Percentiles rank a stretch among this genome's conserved stretches.
Conservation (phyloP, 1,140 invertebrate species). For the Physella acuta region DNA sequence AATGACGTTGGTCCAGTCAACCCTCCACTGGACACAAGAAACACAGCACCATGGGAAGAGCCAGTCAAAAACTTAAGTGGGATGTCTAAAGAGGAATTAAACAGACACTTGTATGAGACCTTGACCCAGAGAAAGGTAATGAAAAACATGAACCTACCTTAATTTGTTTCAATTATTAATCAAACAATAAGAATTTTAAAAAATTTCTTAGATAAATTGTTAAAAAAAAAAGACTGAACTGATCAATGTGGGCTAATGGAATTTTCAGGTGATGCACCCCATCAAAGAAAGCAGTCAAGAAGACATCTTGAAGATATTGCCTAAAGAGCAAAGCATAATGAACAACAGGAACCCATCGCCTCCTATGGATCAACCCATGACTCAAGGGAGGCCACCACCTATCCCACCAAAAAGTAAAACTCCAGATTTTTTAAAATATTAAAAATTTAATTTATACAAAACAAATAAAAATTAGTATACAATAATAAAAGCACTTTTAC, state of each 20-base stretch:
- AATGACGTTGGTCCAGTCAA: no score
- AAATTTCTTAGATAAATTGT: no score
- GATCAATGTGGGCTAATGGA: no score
- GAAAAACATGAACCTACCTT: background rate
- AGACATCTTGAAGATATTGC: slow-evolving; percentile 28
- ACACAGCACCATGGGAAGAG: background rate
- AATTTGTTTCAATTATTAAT: no score
- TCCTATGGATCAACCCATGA: background rate
- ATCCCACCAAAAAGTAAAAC: slow-evolving; percentile 35
- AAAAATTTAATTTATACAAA: background rate
- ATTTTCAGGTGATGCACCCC: slow-evolving; percentile 31
- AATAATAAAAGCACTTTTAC: background rate
- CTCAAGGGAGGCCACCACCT: slow-evolving; percentile 22
- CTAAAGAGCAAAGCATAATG: slow-evolving; percentile 21
- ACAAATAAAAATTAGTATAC: slow-evolving; percentile 12
- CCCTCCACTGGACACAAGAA: no score
- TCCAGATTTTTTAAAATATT: background rate
- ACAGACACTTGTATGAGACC: slow-evolving; percentile 28
- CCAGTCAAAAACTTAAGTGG: slow-evolving; percentile 4
- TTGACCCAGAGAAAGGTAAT: slow-evolving; percentile 24
- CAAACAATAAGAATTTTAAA: no score
- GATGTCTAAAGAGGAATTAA: slow-evolving; percentile 28
- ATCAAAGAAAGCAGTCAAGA: slow-evolving; percentile 38
- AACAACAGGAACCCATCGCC: background rate
- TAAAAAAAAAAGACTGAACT: no score